Evolutionary conservation across 2,797 vertebrate species (phyloP).

Genomic region (Anomalospiza imberbis): DNA sequence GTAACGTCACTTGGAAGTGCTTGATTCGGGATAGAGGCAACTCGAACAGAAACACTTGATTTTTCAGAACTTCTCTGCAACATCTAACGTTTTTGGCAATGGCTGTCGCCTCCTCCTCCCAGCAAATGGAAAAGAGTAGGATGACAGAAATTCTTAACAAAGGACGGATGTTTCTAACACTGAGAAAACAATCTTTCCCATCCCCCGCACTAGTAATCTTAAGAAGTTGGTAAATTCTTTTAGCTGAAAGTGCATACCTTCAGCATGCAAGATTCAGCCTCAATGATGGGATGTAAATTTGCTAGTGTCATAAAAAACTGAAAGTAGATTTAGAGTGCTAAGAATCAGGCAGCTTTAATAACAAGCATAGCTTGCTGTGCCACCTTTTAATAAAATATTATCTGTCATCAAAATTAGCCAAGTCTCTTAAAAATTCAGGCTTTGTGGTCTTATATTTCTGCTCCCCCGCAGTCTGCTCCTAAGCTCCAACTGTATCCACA

Average conservation of each 20-base stretch:
- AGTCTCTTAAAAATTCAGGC: slow-evolving; percentile 4
- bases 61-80: neutral
- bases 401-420: slow-evolving; percentile 30
- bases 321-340: neutral
- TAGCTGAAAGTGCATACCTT: neutral
- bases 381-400: slow-evolving; percentile 35
- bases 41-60: neutral
- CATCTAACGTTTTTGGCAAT: neutral
- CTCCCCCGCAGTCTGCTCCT: neutral
- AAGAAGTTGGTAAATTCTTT: neutral
- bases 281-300: neutral
- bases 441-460: slow-evolving; percentile 7
- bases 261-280: neutral
- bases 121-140: neutral
- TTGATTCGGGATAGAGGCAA: neutral
- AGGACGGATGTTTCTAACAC: neutral
- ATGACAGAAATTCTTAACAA: slow-evolving; percentile 20
- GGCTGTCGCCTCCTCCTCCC: neutral
- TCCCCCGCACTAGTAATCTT: neutral
- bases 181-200: neutral
- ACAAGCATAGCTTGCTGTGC: neutral
- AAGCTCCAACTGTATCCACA: neutral
- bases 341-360: neutral
- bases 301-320: neutral
- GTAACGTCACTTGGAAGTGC: neutral